Conservation (phyloP, 2,113 vertebrate genomes). For the mouse (Mus musculus) region GRCm39 chr5:109183501-109184000, state of each 20-base stretch:
- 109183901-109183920: no score
- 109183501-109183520: background rate
- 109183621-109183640: background rate
- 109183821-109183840: background rate
- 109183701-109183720: no score
- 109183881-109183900: background rate
- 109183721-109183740: no score
- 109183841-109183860: background rate
- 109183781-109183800: no score
- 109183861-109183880: no score
- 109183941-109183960: no score
- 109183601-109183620: background rate
- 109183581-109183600: background rate
- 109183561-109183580: rapidly evolving
- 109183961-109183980: background rate
- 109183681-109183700: no score
- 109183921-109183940: background rate
- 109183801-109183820: no score
- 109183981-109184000: background rate
- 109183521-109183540: background rate
- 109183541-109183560: background rate
- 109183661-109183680: no score
- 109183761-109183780: no score
- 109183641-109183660: no score
- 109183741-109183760: no score